Conservation (phyloP, 2,113 vertebrate species). For the Prunella fulvescens region DNA sequence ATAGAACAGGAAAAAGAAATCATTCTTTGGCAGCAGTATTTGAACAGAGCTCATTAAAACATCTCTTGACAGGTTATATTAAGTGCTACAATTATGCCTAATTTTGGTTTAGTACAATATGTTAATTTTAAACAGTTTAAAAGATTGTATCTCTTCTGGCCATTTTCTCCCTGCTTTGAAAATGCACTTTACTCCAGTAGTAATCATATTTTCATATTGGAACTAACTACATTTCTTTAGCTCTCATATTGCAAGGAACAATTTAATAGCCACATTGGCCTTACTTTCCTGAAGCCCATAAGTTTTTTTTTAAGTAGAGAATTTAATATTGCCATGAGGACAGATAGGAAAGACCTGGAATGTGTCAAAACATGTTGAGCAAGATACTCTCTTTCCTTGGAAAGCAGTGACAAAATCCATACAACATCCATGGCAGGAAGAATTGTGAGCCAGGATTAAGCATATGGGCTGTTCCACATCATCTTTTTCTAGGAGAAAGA, state of each 20-base stretch:
- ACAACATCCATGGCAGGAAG: neutral
- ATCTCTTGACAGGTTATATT: constrained; percentile 6
- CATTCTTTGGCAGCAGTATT: neutral
- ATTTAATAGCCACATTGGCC: neutral
- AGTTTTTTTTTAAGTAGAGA: neutral
- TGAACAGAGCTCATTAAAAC: constrained; percentile 1
- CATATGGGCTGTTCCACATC: neutral
- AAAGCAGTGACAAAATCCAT: neutral
- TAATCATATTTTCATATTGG: neutral
- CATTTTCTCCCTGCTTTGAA: neutral
- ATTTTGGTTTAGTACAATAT: constrained; percentile 22
- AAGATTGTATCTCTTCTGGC: neutral
- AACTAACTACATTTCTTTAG: neutral
- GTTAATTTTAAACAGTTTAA: constrained; percentile 27
- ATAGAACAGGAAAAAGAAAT: neutral
- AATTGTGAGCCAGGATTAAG: neutral
- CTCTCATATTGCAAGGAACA: neutral
- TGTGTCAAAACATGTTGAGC: neutral
- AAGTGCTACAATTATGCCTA: constrained; percentile 14
- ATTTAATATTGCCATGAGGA: neutral
- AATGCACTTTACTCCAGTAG: neutral
- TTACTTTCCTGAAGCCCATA: neutral
- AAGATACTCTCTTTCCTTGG: neutral
- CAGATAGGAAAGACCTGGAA: neutral
- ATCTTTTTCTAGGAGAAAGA: neutral